Evolutionary conservation across 2,888 invertebrate genomes (phyloP).

Genomic region (Craniophora ligustri): DNA sequence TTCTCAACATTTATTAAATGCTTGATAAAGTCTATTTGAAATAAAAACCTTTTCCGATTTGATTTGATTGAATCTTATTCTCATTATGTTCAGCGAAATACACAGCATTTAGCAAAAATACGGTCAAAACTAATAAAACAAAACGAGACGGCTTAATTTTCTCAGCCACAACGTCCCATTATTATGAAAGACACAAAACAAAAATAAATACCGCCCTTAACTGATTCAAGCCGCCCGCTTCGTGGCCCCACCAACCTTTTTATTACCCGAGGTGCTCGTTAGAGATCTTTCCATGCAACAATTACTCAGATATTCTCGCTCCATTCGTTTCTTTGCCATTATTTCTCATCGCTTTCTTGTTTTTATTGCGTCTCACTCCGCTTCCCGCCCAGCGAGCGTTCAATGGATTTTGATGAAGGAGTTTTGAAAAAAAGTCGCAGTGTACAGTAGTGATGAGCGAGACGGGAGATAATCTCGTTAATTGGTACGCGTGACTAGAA

Average conservation of each 20-base stretch:
- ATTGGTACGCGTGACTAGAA: conserved; percentile 44
- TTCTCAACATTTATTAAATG: too few species aligned
- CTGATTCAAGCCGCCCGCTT: conserved; percentile 38
- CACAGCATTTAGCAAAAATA: neutral
- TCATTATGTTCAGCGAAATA: neutral
- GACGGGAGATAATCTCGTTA: conserved; percentile 51
- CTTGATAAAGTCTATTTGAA: too few species aligned
- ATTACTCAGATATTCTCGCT: conserved; percentile 73
- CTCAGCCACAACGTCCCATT: conserved; percentile 3
- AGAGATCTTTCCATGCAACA: conserved; percentile 74
- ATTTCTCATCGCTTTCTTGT: conserved; percentile 54
- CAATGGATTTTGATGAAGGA: conserved; percentile 52
- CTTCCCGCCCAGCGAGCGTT: conserved; percentile 46
- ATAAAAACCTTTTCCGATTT: too few species aligned
- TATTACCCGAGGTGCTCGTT: conserved; percentile 66
- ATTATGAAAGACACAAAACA: conserved; percentile 35
- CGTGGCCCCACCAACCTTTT: conserved; percentile 54
- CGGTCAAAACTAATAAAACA: neutral
- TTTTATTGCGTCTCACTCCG: conserved; percentile 48
- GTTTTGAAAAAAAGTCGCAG: conserved; percentile 22
- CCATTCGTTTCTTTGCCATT: conserved; percentile 62
- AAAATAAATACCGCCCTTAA: conserved; percentile 32
- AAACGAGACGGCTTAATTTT: neutral
- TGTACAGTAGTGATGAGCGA: conserved; percentile 4
- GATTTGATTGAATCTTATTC: too few species aligned